Evolutionary conservation across 2,888 invertebrate species (phyloP), one percentile per base, ranked within the genome.

Genomic region (Serrognathus titanus): DNA sequence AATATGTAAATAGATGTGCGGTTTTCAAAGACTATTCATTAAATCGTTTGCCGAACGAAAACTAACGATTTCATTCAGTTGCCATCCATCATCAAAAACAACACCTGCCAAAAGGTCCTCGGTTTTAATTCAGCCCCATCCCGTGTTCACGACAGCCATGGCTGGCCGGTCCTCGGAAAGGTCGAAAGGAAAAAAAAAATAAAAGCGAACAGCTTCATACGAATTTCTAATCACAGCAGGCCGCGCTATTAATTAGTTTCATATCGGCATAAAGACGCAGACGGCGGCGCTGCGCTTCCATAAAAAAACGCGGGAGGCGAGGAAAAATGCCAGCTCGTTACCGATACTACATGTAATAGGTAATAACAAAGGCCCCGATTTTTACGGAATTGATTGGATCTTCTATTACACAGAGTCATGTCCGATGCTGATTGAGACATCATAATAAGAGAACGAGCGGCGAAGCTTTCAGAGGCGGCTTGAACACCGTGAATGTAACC

Each of bases 341-440:
- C 35, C 48, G 41, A 49, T 49, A 53, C 54, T 35, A 37, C 40
- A 36, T 38, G 35, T 36, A 43, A 48, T 35, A 40, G 45, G 20
- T 40, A 54, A 54, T 48, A 41, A 48, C 31, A 48, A 48, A 48
- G 43, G 48, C 43, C 40, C 36, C 49, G 43, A 49, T 54, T 54
- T 54, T 54, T 54, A 41, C 37, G n/a, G 24, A 54, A 54, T 43
- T 54, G 54, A 54, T 54, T 54, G 54, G 54, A 39, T 49, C 40
- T 48, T 49, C 43, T 54, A 40, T 49, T 36, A 54, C 54, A 54
- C 31, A 43, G 48, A 38, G 46, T 11, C 51, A 31, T 36, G 51
- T 35, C 39, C 24, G 38, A 35, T 48, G 36, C 40, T 51, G 51
- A 56, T 56, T 56, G 47, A 56, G 56, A 56, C 56, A 56, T 56